Evolutionary conservation across 2,888 invertebrate genomes (phyloP).

Genomic region (Stenolophus ochropezus): DNA sequence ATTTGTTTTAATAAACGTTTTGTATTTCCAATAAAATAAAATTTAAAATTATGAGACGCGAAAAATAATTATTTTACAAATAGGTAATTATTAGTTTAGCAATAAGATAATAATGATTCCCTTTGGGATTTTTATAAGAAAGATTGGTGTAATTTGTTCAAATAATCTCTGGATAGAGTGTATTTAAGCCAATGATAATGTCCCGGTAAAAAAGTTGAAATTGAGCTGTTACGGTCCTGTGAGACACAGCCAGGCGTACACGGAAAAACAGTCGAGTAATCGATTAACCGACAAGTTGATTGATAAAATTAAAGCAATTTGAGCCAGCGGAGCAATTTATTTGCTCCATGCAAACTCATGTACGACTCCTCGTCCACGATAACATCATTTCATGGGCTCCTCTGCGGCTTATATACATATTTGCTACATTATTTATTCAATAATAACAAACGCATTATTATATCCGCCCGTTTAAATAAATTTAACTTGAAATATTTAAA

Average conservation of each 20-base stretch:
- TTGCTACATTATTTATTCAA: not conserved
- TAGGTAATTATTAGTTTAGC: no score
- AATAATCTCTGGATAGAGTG: no score
- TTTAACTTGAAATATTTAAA: constrained; percentile 51
- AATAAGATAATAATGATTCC: no score
- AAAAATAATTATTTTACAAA: no score
- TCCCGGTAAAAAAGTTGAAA: not conserved
- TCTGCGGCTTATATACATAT: not conserved
- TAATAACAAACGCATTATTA: not conserved
- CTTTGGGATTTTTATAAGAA: no score
- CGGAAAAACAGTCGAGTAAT: constrained; percentile 12
- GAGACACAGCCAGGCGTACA: not conserved
- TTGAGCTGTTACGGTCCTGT: not conserved
- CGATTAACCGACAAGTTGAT: constrained; percentile 34
- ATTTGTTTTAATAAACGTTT: no score
- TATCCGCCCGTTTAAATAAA: not conserved
- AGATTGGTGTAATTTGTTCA: no score
- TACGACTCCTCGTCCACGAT: not conserved
- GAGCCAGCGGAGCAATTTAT: constrained; percentile 23
- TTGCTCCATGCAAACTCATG: constrained; percentile 35
- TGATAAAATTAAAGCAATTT: constrained; percentile 42
- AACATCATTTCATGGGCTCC: constrained; percentile 21
- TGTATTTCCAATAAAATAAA: no score
- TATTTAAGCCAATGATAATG: no score
- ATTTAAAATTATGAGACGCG: no score